Conservation (phyloP, 2,113 vertebrate genomes). For the Tragelaphus buxtoni region DNA sequence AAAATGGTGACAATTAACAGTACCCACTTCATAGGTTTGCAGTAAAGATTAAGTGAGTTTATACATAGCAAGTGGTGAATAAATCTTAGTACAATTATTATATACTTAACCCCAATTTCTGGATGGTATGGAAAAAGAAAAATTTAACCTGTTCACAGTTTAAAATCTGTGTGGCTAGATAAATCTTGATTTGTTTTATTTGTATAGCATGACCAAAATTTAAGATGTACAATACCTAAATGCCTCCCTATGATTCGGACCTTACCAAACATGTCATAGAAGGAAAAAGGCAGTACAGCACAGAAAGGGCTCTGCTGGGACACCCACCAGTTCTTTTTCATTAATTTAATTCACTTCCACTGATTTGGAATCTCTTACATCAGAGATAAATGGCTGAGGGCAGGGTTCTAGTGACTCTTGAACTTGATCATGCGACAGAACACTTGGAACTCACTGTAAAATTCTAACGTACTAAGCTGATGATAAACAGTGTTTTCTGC, state of each 20-base stretch:
- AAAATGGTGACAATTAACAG: neutral
- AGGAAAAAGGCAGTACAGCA: neutral
- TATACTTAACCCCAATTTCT: neutral
- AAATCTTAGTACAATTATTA: neutral
- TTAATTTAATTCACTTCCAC: neutral
- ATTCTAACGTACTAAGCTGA: neutral
- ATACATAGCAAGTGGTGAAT: neutral
- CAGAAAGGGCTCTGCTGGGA: neutral
- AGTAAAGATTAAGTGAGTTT: neutral
- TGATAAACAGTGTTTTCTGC: neutral
- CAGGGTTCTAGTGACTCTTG: neutral
- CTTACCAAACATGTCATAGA: neutral
- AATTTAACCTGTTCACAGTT: neutral
- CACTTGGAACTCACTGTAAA: neutral
- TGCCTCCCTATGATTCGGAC: neutral
- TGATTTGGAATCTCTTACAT: neutral
- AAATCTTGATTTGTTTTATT: neutral
- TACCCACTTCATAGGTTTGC: neutral
- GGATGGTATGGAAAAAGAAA: neutral
- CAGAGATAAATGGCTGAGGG: neutral
- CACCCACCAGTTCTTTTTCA: neutral
- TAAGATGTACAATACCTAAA: neutral
- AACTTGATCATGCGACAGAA: neutral
- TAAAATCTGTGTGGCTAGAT: neutral
- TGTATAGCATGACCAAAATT: neutral